Percentiles rank a stretch among this genome's conserved stretches.
phyloP scores from a whole-genome alignment of 2,888 invertebrate genomes.

The Eremobia ochroleuca region DNA sequence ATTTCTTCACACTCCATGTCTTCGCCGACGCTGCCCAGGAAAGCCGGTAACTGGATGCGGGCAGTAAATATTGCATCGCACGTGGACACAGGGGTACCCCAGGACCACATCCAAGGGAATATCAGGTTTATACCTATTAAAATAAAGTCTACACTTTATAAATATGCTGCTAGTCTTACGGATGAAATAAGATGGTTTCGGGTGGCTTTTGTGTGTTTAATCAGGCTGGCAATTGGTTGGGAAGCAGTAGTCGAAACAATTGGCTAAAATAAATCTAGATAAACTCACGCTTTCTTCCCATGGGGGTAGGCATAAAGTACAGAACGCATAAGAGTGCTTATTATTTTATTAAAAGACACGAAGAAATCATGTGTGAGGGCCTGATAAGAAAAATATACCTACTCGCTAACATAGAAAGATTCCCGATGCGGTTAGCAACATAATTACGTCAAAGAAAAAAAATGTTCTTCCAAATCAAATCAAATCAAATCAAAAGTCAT shows the following conservation, averaged over 20 bases:
- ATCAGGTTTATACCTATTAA: slow-evolving; percentile 55
- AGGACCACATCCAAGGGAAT: slow-evolving; percentile 17
- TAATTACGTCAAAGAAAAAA: neutral
- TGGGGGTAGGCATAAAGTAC: no score
- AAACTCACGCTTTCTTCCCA: no score
- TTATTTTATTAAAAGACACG: neutral
- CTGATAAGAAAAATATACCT: neutral
- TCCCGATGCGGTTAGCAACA: neutral
- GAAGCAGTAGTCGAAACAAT: neutral
- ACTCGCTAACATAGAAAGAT: neutral
- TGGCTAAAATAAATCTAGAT: no score
- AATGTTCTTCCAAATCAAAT: no score
- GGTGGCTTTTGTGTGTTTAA: slow-evolving; percentile 2
- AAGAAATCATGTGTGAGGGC: neutral
- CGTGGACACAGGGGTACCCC: slow-evolving; percentile 39
- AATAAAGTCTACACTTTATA: slow-evolving; percentile 57
- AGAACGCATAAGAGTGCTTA: no score
- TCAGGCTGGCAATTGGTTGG: neutral
- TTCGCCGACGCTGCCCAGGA: neutral
- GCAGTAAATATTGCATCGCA: slow-evolving; percentile 54
- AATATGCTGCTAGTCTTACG: slow-evolving; percentile 22
- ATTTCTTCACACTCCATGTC: slow-evolving; percentile 18
- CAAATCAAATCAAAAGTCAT: no score
- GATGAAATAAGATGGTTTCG: slow-evolving; percentile 14
- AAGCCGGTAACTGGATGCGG: slow-evolving; percentile 43